Evolutionary conservation across 2,888 invertebrate genomes (phyloP).

Genomic region (Mantis religiosa): DNA sequence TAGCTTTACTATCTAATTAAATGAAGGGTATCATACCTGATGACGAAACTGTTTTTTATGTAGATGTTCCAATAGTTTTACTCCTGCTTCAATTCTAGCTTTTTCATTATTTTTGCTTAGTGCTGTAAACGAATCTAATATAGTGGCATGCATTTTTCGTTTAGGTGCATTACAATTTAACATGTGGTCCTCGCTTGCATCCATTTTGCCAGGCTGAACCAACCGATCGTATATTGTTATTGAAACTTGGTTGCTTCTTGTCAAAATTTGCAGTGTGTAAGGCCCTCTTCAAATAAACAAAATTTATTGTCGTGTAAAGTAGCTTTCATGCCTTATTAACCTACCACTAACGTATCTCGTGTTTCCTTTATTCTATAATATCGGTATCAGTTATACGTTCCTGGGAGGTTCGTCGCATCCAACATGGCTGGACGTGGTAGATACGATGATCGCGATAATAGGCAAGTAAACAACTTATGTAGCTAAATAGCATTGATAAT

Average conservation of each 20-base stretch:
- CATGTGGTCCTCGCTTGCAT: conserved; percentile 6
- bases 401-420: conserved; percentile 46
- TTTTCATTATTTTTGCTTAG: conserved; percentile 43
- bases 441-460: conserved; percentile 67
- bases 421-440: conserved; percentile 88
- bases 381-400: neutral
- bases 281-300: too few relatives aligned
- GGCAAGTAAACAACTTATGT: conserved; percentile 54
- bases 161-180: neutral
- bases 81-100: conserved; percentile 44
- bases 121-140: conserved; percentile 48
- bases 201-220: conserved; percentile 15
- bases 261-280: neutral
- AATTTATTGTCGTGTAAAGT: too few relatives aligned
- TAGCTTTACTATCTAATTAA: too few relatives aligned
- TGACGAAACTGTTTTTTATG: conserved; percentile 35
- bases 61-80: conserved; percentile 45
- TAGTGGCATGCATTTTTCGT: conserved; percentile 33
- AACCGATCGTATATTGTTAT: neutral
- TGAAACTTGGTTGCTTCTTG: neutral
- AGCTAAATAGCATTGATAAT: neutral
- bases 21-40: neutral
- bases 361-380: neutral
- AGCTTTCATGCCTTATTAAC: neutral
- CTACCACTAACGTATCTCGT: neutral